Conservation (phyloP, 2,113 vertebrate genomes). For the Microtus ochrogaster region DNA sequence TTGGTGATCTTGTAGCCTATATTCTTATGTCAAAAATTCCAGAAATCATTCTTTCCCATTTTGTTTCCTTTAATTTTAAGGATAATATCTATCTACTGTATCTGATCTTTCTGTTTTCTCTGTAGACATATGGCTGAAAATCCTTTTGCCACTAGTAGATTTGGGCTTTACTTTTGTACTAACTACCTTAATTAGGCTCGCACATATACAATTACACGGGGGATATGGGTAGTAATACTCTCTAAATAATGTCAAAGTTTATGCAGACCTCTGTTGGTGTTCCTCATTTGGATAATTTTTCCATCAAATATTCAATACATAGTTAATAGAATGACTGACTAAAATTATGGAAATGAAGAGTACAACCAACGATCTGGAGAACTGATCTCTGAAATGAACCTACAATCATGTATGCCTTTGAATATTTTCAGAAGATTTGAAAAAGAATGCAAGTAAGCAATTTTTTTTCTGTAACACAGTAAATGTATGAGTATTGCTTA, state of each 20-base stretch:
- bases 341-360: not conserved
- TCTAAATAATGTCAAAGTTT: not conserved
- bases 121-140: not conserved
- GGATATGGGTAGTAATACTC: not conserved
- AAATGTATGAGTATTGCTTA: not conserved
- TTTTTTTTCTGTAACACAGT: not conserved
- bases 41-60: not conserved
- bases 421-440: conserved; percentile 30
- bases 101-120: not conserved
- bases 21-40: not conserved
- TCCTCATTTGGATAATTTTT: not conserved
- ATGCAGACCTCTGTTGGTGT: not conserved
- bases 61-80: not conserved
- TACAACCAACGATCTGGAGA: not conserved
- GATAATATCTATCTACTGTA: not conserved
- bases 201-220: not conserved
- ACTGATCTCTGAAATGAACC: not conserved
- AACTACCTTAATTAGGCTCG: not conserved
- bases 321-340: not conserved
- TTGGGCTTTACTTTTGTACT: not conserved
- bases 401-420: not conserved
- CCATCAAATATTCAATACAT: not conserved
- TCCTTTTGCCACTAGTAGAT: not conserved
- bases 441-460: not conserved
- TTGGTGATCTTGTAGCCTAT: not conserved